Conservation (phyloP, 2,888 invertebrate genomes). For the Habroteleia sp. region DNA sequence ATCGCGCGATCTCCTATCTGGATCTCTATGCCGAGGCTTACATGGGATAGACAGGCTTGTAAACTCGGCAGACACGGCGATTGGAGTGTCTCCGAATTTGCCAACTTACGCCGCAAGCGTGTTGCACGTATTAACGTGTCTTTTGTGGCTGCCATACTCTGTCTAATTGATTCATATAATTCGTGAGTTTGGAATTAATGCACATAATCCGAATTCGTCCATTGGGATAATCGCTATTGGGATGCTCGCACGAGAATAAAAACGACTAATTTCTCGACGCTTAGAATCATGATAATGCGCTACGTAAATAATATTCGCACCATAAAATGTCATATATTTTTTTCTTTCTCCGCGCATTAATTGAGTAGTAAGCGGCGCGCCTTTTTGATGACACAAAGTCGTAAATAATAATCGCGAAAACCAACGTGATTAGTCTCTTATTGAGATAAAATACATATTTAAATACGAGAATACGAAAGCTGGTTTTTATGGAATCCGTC, state of each 20-base stretch:
- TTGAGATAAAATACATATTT: conserved; percentile 19
- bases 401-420: conserved; percentile 30
- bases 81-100: conserved; percentile 69
- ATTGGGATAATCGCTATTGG: conserved; percentile 16
- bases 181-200: conserved; percentile 27
- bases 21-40: conserved; percentile 55
- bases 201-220: conserved; percentile 8
- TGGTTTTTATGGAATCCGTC: conserved; percentile 14
- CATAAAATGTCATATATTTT: not conserved
- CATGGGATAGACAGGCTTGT: conserved; percentile 68
- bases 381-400: not conserved
- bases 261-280: no score
- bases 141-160: conserved; percentile 10
- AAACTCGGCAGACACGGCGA: conserved; percentile 70
- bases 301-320: conserved; percentile 20
- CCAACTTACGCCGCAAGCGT: conserved; percentile 68
- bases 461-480: conserved; percentile 4
- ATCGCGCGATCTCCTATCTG: conserved; percentile 54
- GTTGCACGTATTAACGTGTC: conserved; percentile 30
- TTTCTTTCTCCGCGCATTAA: conserved; percentile 10
- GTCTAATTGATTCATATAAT: conserved; percentile 39
- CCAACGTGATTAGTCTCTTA: conserved; percentile 18
- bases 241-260: conserved; percentile 14
- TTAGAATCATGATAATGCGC: not conserved
- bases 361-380: conserved; percentile 23